Conservation (phyloP, 2,888 invertebrate species). For the Augochlorella aurata region DNA sequence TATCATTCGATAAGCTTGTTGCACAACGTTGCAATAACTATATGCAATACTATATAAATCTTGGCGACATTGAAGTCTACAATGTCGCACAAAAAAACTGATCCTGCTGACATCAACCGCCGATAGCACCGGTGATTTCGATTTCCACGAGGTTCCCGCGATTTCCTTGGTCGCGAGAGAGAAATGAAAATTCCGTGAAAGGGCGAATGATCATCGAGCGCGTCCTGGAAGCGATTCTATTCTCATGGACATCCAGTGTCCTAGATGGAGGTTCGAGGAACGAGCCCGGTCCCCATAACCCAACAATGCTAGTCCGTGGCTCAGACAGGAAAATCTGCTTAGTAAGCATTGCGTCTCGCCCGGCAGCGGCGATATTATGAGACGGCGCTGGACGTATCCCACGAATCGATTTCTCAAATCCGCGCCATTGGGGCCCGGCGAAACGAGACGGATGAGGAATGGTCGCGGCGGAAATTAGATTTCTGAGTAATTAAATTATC, state of each 20-base stretch:
- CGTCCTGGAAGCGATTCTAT: neutral
- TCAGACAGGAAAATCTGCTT: conserved; percentile 72
- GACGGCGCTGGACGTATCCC: conserved; percentile 32
- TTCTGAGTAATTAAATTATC: conserved; percentile 36
- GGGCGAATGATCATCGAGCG: too few relatives aligned
- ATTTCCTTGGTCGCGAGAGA: too few relatives aligned
- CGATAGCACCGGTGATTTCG: too few relatives aligned
- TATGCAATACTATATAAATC: too few relatives aligned
- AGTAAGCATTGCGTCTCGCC: conserved; percentile 53
- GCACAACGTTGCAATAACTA: too few relatives aligned
- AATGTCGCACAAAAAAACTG: too few relatives aligned
- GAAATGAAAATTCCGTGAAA: too few relatives aligned
- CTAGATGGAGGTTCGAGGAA: conserved; percentile 22
- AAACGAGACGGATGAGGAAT: neutral
- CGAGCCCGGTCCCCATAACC: conserved; percentile 31
- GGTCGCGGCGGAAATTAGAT: conserved; percentile 27
- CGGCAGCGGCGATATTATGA: conserved; percentile 32
- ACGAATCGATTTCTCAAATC: conserved; percentile 54
- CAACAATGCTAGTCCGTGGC: conserved; percentile 62
- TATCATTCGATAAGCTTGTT: too few relatives aligned
- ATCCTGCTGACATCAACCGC: too few relatives aligned
- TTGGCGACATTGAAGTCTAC: too few relatives aligned
- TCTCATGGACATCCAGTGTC: conserved; percentile 14
- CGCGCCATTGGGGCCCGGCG: conserved; percentile 9
- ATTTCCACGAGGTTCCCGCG: too few relatives aligned